Evolutionary conservation across 2,113 vertebrate genomes (phyloP), one percentile per base, ranked within the genome.

Genomic region (Cnemophilus loriae): DNA sequence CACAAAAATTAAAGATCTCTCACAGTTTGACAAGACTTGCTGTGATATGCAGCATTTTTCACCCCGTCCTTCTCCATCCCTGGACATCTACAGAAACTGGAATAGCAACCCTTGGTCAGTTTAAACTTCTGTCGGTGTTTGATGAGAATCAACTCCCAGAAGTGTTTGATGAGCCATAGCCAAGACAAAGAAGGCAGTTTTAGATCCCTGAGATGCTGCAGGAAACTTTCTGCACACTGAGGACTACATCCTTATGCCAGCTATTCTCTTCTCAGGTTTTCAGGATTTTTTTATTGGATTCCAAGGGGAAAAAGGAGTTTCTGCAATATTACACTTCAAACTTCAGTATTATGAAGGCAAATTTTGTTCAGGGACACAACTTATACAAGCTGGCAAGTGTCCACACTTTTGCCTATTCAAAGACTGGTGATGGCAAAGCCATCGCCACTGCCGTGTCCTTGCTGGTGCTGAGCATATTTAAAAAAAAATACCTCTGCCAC

Each of bases 361-460:
- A 52, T 56, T 55, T 65, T 26, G 10, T 57, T 85, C 26, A 69
- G 33, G 18, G 52, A 57, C 10, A 74, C 42, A 78, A 39, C 53
- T 79, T 6, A 35, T 0, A 35, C 8, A 82, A 44, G 50, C 16
- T 84, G 56, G 32, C 63, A 77, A 61, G 6, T 6, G 18, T 30
- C 42, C 35, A 84, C n/a, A 20, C 14, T 47, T n/a, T 16, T 42
- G 23, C 47, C 47, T 42, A 7, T 24, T 28, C 46, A 32, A 64
- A 65, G 30, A 17, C 13, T 1, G 20, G 23, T 27, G 47, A 55
- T 2, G 11, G 60, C 63, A 60, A 64, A 93, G 55, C 44, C 60
- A 37, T 7, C 16, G 22, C 41, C 53, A 30, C 32, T 16, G 32
- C 18, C 0, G 0, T 2, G 4, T 52, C 60, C 68, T 59, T 35